Evolutionary conservation across 2,888 invertebrate species (phyloP), one percentile per base, ranked within the genome.

Genomic region (Acrobasis suavella): DNA sequence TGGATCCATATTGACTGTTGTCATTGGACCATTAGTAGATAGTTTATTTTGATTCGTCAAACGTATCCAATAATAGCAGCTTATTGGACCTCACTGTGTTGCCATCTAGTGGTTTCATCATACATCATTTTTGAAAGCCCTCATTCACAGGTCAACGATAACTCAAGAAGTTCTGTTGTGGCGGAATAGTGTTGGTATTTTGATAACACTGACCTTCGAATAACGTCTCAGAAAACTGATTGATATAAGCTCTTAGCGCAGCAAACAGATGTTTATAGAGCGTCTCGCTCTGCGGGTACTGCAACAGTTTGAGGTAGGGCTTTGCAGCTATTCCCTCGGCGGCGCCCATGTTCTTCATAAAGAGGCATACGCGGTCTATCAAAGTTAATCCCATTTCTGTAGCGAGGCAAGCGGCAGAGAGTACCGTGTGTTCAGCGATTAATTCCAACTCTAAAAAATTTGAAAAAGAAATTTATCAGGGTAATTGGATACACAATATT

Each of bases 241-340:
- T 98, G 64, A 99, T 96, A 80, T 98, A 98, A 0, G 97, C 96
- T 69, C 98, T 93, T 58, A 99, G 89, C 0, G 98, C 96, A 1
- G 98, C 98, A 84, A 99, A 98, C 17, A 98, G 95, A 78, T 99
- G 98, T 74, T 96, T 96, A 72, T 98, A 96, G 55, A 99, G 91
- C 3, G 94, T 95, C 84, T 99, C 98, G 55, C 98, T 98, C 81
- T 98, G 98, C 1, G 97, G 97, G 51, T 96, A 94, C 86, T 97
- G 96, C 61, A 98, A 93, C 72, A 98, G 95, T n/a, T 95, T 95
- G 61, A 98, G 86, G 82, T 98, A 97, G 49, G 98, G 95, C 67
- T 96, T 95, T 58, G 98, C 96, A 22, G 98, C 93, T 71, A 96
- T 95, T 49, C 95, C 95, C 89, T 98, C 96, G 22, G 97, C 93